phyloP scores from a whole-genome alignment of 2,113 vertebrate species.

The Oncorhynchus kisutch region DNA sequence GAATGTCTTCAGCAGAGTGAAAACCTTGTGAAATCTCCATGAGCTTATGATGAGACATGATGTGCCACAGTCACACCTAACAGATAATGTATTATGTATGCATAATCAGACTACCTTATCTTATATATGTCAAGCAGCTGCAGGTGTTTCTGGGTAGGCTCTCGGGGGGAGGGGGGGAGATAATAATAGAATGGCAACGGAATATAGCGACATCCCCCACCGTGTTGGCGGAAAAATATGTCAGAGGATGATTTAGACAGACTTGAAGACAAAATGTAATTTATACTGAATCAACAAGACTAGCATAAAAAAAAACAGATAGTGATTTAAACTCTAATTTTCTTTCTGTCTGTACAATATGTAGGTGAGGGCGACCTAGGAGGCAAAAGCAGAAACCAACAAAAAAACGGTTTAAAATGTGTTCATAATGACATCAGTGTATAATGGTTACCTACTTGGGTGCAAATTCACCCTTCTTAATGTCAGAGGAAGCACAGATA shows the following conservation, averaged over 20 bases:
- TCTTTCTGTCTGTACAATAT: neutral
- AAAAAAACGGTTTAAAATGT: too few relatives aligned
- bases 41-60: conserved; percentile 18
- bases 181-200: conserved; percentile 45
- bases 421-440: too few relatives aligned
- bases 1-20: conserved; percentile 10
- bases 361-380: too few relatives aligned
- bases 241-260: too few relatives aligned
- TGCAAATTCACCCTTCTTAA: too few relatives aligned
- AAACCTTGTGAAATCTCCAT: conserved; percentile 6
- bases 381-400: too few relatives aligned
- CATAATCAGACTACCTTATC: conserved; percentile 46
- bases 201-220: conserved; percentile 32
- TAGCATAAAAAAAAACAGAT: neutral
- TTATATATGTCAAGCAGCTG: conserved; percentile 45
- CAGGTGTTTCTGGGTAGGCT: conserved; percentile 44
- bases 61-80: conserved; percentile 24
- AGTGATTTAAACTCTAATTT: neutral
- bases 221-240: too few relatives aligned
- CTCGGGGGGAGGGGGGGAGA: conserved; percentile 23
- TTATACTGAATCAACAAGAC: too few relatives aligned
- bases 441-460: too few relatives aligned
- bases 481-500: neutral
- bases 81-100: conserved; percentile 47
- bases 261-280: too few relatives aligned